Evolutionary conservation across 2,888 invertebrate species (phyloP), one percentile per base, ranked within the genome.

Genomic region (Drosophila bunnanda): DNA sequence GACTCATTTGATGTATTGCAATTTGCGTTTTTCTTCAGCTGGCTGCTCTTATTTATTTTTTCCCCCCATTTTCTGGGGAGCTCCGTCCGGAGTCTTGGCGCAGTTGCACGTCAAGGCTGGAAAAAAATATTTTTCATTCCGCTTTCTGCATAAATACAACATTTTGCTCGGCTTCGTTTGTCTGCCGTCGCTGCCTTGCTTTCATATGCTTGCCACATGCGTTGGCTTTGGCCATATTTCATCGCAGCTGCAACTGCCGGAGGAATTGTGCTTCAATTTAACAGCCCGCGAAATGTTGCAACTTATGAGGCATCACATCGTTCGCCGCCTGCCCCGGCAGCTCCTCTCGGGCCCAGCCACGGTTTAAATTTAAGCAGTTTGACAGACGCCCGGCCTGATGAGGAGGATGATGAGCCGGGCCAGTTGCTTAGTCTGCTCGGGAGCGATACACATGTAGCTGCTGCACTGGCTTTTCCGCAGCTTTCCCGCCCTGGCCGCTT

Each of bases 81-180:
- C 56, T 68, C 60, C 38, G 68, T 71, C 57, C 65, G 66, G 61
- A 71, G 77, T 62, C 59, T 62, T 61, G 78, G 56, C 76, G 66
- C 84, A 79, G 82, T 76, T 79, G 83, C 86, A 74, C 83, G 83
- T 80, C 84, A 85, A 84, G 84, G 80, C 84, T 86, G 77, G 68
- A 75, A 77, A 80, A 86, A 86, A 86, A 86, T 85, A 86, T 85
- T 85, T 84, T 80, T 82, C 82, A 82, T 82, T 82, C 69, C 69
- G 75, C 79, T 84, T 75, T 83, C 82, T 85, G 82, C 86, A 85
- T 85, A 83, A 85, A 85, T 83, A 83, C 82, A 84, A 80, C 78
- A 85, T 84, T 84, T 85, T 59, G 12, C 48, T 46, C 41, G 36
- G 43, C 53, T 52, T 41, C 34, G 32, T 41, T 44, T 74, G 68